These are phyloP conservation scores for Anisognathus igniventris DNA, from an alignment of 2,797 vertebrate genomes.

Conservation along the genomic window DNA sequence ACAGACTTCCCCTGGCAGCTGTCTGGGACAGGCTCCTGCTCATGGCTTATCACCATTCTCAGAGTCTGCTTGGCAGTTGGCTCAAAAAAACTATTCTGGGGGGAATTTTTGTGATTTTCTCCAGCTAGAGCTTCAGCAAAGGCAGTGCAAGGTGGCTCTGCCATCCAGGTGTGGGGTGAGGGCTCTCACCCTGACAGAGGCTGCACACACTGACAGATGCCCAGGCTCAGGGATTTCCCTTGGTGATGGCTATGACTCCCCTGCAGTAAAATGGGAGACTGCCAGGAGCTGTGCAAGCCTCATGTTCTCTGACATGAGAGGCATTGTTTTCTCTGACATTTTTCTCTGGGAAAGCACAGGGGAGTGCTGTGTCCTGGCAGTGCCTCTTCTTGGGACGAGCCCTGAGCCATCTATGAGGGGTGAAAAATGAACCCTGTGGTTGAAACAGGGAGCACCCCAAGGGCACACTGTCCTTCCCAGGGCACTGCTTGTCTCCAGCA, in stretches of 20 bases:
- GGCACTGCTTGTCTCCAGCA: background rate
- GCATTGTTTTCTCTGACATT: background rate
- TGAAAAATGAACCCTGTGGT: accelerated
- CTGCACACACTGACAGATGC: background rate
- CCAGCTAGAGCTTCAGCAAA: background rate
- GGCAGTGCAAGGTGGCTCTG: background rate
- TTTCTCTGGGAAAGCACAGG: background rate
- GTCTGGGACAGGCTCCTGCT: background rate
- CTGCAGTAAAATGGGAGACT: background rate
- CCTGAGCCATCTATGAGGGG: background rate
- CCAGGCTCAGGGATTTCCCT: background rate
- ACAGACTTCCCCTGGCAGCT: background rate
- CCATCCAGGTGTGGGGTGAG: background rate
- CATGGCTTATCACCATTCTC: accelerated
- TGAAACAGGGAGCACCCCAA: accelerated
- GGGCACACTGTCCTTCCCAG: background rate
- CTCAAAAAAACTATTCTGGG: background rate
- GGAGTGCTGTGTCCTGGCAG: background rate
- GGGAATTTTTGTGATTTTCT: background rate
- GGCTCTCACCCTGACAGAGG: background rate
- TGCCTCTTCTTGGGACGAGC: background rate
- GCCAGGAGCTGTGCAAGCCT: background rate
- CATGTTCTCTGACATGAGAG: background rate
- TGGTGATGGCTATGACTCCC: background rate
- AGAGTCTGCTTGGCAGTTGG: background rate